Evolutionary conservation across 2,113 vertebrate species (phyloP).

Genomic region (Rattus norvegicus): DNA sequence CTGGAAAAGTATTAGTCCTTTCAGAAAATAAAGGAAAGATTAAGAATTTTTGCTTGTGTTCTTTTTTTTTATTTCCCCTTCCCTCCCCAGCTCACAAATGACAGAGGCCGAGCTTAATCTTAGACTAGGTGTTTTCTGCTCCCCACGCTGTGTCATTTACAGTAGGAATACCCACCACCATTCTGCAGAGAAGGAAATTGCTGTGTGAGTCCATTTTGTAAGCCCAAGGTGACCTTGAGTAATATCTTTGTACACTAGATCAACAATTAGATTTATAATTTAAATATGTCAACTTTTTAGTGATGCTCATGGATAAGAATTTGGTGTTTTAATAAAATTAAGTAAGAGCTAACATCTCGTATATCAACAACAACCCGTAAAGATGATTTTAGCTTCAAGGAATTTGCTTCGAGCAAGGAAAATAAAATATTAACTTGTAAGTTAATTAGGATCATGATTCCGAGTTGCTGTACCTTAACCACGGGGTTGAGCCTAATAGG

Average conservation of each 20-base stretch:
- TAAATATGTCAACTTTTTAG: constrained; percentile 19
- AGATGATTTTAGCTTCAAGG: constrained; percentile 1
- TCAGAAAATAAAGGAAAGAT: constrained; percentile 44
- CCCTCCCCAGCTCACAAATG: constrained; percentile 18
- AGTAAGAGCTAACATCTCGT: constrained; percentile 21
- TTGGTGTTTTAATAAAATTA: constrained; percentile 20
- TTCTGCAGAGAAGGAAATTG: background rate
- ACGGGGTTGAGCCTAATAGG: background rate
- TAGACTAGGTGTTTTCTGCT: background rate
- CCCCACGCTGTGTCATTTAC: background rate
- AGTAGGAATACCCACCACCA: background rate
- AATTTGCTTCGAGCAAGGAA: constrained; percentile 19
- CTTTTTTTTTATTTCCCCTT: background rate
- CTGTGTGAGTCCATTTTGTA: constrained; percentile 3
- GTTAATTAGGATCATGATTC: constrained; percentile 21
- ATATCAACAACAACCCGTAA: background rate
- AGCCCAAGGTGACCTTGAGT: background rate
- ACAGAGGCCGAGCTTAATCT: constrained; percentile 11
- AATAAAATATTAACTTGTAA: constrained; percentile 14
- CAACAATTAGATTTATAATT: constrained; percentile 44
- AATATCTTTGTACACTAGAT: background rate
- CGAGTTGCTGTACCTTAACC: background rate
- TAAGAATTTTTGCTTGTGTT: constrained; percentile 14
- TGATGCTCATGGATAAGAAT: background rate
- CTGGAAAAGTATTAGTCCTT: constrained; percentile 16